Evolutionary conservation across 2,113 vertebrate genomes (phyloP).

Genomic region (Myotis davidii): DNA sequence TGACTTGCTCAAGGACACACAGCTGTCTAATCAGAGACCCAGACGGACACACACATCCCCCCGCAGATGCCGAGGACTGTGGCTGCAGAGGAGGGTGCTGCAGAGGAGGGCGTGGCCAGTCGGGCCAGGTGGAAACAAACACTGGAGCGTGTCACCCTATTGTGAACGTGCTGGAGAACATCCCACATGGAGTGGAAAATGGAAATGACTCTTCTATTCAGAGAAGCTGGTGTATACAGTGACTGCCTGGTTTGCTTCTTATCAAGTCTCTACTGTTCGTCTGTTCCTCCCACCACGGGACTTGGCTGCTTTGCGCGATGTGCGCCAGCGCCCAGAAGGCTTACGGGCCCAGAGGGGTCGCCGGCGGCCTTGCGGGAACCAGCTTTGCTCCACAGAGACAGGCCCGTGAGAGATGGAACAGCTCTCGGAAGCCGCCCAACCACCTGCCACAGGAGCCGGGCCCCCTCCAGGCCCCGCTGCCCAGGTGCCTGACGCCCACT

Average conservation of each 20-base stretch:
- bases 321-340: background rate
- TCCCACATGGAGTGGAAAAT: background rate
- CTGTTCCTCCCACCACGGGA: background rate
- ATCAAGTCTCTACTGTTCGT: constrained; percentile 14
- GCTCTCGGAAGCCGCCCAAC: background rate
- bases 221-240: background rate
- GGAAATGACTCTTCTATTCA: background rate
- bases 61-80: background rate
- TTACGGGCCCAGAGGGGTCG: background rate
- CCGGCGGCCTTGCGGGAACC: background rate
- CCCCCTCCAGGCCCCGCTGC: background rate
- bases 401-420: background rate
- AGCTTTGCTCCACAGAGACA: background rate
- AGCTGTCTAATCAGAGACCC: background rate
- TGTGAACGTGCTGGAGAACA: background rate
- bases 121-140: background rate
- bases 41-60: background rate
- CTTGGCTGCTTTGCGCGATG: constrained; percentile 31
- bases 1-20: background rate
- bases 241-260: background rate
- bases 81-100: background rate
- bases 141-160: background rate
- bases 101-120: background rate
- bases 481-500: background rate
- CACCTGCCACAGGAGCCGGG: background rate